Conservation (phyloP, 2,797 vertebrate genomes). For the Crotalus adamanteus region DNA sequence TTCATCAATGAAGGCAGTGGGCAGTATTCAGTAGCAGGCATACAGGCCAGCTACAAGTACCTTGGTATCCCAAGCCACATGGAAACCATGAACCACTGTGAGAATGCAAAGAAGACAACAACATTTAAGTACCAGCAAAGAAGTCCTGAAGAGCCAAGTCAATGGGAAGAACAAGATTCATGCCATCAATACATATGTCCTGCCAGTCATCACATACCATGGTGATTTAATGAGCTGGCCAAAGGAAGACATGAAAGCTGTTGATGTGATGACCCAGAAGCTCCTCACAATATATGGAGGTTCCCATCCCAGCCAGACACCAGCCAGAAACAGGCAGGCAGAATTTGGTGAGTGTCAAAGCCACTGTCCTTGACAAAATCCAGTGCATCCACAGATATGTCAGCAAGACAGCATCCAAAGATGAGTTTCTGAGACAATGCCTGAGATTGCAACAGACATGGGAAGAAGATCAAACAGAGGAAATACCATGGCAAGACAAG, state of each 20-base stretch:
- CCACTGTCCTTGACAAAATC: background rate
- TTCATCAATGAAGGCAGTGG: background rate
- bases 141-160: background rate
- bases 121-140: background rate
- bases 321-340: background rate
- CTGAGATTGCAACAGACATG: background rate
- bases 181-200: background rate
- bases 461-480: background rate
- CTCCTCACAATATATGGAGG: background rate
- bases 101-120: background rate
- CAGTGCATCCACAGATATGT: background rate
- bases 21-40: background rate
- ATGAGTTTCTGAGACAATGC: background rate
- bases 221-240: background rate
- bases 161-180: background rate
- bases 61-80: background rate
- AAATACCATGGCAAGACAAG: background rate
- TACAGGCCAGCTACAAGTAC: background rate
- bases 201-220: background rate
- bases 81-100: background rate
- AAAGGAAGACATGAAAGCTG: background rate
- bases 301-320: background rate
- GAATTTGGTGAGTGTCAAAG: background rate
- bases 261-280: background rate
- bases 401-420: background rate